Percentiles rank a stretch among this genome's conserved stretches.
Conservation (phyloP, 2,797 vertebrate genomes). For the Gymnocypris eckloni region DNA sequence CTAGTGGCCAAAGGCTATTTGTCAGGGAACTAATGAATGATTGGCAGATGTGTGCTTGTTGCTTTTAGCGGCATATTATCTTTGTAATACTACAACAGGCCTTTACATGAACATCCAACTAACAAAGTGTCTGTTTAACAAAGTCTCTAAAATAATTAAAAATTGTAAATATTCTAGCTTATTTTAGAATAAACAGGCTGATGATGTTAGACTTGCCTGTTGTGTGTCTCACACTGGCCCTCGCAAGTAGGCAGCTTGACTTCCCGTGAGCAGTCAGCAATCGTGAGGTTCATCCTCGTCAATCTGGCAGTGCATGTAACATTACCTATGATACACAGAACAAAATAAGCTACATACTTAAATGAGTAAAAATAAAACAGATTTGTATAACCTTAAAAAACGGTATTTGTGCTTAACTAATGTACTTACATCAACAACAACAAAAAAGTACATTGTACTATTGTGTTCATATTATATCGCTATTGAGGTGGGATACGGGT, state of each 20-base stretch:
- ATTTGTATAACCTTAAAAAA: no score
- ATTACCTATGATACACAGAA: constrained; percentile 60
- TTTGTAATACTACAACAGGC: background rate
- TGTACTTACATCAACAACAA: no score
- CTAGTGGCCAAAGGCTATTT: background rate
- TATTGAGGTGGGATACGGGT: no score
- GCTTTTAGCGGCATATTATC: background rate
- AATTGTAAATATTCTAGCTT: background rate
- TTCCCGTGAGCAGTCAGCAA: constrained; percentile 62
- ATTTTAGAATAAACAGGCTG: background rate
- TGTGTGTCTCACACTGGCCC: constrained; percentile 67
- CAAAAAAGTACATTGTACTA: no score
- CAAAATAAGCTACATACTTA: background rate
- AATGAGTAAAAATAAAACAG: background rate
- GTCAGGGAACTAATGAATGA: background rate
- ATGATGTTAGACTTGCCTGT: constrained; percentile 64
- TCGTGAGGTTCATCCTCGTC: constrained; percentile 51
- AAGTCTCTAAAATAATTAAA: background rate
- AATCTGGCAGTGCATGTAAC: constrained; percentile 62
- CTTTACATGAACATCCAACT: background rate
- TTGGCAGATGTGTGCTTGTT: background rate
- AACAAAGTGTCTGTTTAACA: background rate
- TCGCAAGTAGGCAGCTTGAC: constrained; percentile 68
- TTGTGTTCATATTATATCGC: no score
- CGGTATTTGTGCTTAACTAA: no score